Base-by-base conservation (phyloP, 2,888 invertebrate species). In the Lamellibrachia columna region DNA sequence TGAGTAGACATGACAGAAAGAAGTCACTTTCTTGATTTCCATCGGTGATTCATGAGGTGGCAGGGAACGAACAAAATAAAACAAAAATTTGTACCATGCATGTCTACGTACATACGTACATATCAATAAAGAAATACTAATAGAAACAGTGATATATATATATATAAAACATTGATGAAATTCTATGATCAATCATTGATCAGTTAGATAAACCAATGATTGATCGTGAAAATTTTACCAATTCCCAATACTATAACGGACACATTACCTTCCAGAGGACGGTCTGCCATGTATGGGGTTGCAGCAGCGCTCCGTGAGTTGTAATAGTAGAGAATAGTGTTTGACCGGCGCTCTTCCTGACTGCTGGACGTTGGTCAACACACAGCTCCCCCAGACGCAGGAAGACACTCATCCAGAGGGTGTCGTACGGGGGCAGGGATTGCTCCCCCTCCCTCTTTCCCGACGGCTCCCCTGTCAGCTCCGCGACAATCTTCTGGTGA, bases 311-410 rank as follows among this genome's bases (percentile, higher is more conserved):
- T 60, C 99, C 99, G 97, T 99, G 99, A 0, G 99, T 99, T 0
- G 98, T 98, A 96, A 99, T 98, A 40, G 99, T 99, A 92, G 99
- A 99, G 97, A 99, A 99, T 93, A 99, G 97, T 0, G 99, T 99
- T 97, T 99, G 99, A 91, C 99, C 98, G 8, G 99, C 99, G 7
- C 99, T 99, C 97, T 99, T 99, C 7, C 99, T 97, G 0, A 99
- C 99, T 0, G 99, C 99, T 0, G 99, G 99, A 52, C 99, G 97
- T 11, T 98, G 97, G 96, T 99, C 99, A 91, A 99, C 99, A 96
- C 99, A 99, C 90, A 99, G 97, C 91, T 97, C 96, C 6, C 97
- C 96, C 11, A 97, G 95, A 92, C 96, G 95, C 22, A 95, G 95
- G 93, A 95, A 99, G 92, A 99, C 97, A 96, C 98, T 98, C 98